These are phyloP conservation scores for Odontesthes bonariensis DNA, from an alignment of 2,113 vertebrate species.

Conservation along the genomic window DNA sequence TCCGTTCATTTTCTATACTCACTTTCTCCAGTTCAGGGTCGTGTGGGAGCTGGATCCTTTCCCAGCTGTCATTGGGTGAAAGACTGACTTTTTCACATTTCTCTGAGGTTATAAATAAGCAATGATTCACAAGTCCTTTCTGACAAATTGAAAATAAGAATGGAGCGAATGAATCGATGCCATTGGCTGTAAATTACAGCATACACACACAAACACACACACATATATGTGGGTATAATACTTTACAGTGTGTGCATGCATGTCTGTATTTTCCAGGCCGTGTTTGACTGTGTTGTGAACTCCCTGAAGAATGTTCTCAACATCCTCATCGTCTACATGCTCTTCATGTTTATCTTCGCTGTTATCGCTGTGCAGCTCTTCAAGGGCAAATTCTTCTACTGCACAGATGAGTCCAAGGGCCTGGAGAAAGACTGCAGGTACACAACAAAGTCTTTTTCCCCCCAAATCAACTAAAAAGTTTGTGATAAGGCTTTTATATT, in stretches of 20 bases:
- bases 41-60: too few relatives aligned
- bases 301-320: constrained; percentile 98
- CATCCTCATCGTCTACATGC: constrained; percentile 97
- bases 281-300: constrained; percentile 98
- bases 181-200: too few relatives aligned
- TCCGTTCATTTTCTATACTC: too few relatives aligned
- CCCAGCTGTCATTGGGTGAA: too few relatives aligned
- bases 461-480: too few relatives aligned
- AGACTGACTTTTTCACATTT: not conserved
- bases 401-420: constrained; percentile 95
- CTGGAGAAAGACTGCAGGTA: constrained; percentile 97
- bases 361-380: constrained; percentile 98
- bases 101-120: not conserved
- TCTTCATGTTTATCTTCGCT: constrained; percentile 99
- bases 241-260: not conserved
- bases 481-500: too few relatives aligned
- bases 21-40: too few relatives aligned
- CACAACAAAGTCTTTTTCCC: too few relatives aligned
- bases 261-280: constrained; percentile 83
- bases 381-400: constrained; percentile 98
- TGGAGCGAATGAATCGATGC: too few relatives aligned
- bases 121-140: not conserved
- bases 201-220: too few relatives aligned
- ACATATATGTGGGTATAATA: too few relatives aligned
- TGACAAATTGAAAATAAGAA: too few relatives aligned